Conservation (phyloP, 2,113 vertebrate genomes). For the Clupea harengus region DNA sequence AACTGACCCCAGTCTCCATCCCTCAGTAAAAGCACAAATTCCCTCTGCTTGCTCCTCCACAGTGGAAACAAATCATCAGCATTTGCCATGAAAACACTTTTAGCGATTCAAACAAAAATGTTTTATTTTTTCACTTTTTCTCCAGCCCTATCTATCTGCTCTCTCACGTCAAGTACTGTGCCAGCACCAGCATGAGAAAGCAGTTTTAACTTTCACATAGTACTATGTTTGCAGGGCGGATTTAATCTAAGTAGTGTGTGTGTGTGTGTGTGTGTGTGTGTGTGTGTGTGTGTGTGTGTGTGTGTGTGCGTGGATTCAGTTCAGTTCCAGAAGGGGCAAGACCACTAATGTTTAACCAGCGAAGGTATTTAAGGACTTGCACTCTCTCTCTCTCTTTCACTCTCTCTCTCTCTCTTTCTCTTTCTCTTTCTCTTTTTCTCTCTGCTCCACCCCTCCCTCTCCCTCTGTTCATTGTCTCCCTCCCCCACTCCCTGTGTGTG, state of each 20-base stretch:
- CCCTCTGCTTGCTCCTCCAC: too few relatives aligned
- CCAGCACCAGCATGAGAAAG: too few relatives aligned
- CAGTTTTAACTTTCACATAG: too few relatives aligned
- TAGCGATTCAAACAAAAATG: not conserved
- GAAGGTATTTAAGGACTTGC: too few relatives aligned
- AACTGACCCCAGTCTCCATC: not conserved
- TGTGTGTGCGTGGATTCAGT: slow-evolving; percentile 49
- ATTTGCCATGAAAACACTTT: not conserved
- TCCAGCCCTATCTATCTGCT: too few relatives aligned
- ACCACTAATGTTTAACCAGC: too few relatives aligned
- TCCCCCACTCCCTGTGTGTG: too few relatives aligned
- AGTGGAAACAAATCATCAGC: too few relatives aligned
- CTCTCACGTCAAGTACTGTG: too few relatives aligned
- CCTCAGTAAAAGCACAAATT: not conserved
- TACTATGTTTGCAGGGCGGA: too few relatives aligned
- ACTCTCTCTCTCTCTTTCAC: slow-evolving; percentile 27
- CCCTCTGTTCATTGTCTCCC: not conserved
- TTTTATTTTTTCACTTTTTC: too few relatives aligned
- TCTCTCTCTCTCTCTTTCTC: slow-evolving; percentile 32
- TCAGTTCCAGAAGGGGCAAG: too few relatives aligned
- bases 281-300: slow-evolving; percentile 38
- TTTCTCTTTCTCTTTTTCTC: slow-evolving; percentile 28
- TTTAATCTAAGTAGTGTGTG: not conserved
- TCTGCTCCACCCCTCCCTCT: slow-evolving; percentile 19
- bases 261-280: slow-evolving; percentile 27